Conservation (phyloP, 2,113 vertebrate genomes). For the Todiramphus saurophagus region DNA sequence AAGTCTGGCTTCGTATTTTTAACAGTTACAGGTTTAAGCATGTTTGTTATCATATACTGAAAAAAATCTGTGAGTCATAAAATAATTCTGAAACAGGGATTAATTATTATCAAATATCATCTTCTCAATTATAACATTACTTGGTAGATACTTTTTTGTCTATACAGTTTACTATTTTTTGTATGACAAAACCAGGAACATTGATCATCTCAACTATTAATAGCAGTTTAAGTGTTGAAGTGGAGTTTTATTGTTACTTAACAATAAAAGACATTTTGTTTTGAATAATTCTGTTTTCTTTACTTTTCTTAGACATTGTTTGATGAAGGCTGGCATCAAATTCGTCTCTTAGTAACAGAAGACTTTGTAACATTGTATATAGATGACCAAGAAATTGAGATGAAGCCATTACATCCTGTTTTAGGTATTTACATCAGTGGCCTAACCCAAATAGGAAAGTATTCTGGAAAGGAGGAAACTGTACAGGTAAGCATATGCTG, state of each 20-base stretch:
- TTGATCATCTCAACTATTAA: not conserved
- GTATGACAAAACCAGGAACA: not conserved
- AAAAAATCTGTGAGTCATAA: not conserved
- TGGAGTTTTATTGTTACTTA: not conserved
- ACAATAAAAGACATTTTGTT: not conserved
- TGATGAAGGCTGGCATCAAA: conserved; percentile 95
- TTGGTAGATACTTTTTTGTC: not conserved
- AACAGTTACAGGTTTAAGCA: not conserved
- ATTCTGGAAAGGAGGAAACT: conserved; percentile 90
- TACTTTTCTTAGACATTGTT: conserved; percentile 78
- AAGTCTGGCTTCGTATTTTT: not conserved
- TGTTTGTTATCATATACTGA: not conserved
- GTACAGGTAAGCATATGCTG: conserved; percentile 83
- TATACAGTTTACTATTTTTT: not conserved
- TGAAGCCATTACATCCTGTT: conserved; percentile 82
- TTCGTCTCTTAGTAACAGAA: conserved; percentile 92
- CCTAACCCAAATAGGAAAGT: conserved; percentile 95
- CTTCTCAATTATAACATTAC: not conserved
- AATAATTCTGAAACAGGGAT: not conserved
- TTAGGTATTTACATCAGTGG: conserved; percentile 94
- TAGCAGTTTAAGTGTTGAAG: not conserved
- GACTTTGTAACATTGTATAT: conserved; percentile 89
- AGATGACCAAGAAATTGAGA: conserved; percentile 89
- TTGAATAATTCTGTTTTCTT: not conserved
- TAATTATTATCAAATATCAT: not conserved